A percentile compares a stretch with the other conserved stretches of the same genome.
phyloP scores from a whole-genome alignment of 1,140 invertebrate genomes.

The Pseudomyrmex cubaensis region DNA sequence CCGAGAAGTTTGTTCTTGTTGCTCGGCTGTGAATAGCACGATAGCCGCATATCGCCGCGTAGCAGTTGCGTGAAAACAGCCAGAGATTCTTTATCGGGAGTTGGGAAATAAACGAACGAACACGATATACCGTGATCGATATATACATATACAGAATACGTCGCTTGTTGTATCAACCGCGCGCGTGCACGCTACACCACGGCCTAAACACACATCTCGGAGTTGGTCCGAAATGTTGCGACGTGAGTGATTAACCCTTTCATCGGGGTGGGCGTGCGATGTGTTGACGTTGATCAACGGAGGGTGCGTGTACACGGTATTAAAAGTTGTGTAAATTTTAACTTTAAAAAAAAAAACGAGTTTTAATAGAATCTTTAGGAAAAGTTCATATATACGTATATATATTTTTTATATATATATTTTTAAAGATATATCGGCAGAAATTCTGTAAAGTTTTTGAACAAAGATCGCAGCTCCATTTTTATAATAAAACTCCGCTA shows the following conservation, averaged over 20 bases:
- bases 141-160: conserved; percentile 7
- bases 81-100: conserved; percentile 40
- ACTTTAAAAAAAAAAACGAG: conserved; percentile 6
- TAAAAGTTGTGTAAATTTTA: conserved; percentile 53
- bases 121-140: conserved; percentile 34
- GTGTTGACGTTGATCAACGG: conserved; percentile 52
- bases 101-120: conserved; percentile 54
- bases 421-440: no score
- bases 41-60: conserved; percentile 41
- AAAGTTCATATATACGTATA: no score
- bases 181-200: conserved; percentile 8
- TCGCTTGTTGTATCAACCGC: conserved; percentile 37
- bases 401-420: no score
- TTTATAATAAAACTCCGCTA: not conserved
- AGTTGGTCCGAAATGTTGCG: conserved; percentile 48
- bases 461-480: not conserved
- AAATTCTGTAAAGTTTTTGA: no score
- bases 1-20: conserved; percentile 24
- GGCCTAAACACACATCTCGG: conserved; percentile 49
- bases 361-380: not conserved
- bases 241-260: conserved; percentile 55
- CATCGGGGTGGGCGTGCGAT: conserved; percentile 44
- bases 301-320: conserved; percentile 8
- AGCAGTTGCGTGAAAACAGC: conserved; percentile 52
- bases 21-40: conserved; percentile 29